Base-by-base conservation (phyloP, 2,113 vertebrate species). In the Archocentrus centrarchus region DNA sequence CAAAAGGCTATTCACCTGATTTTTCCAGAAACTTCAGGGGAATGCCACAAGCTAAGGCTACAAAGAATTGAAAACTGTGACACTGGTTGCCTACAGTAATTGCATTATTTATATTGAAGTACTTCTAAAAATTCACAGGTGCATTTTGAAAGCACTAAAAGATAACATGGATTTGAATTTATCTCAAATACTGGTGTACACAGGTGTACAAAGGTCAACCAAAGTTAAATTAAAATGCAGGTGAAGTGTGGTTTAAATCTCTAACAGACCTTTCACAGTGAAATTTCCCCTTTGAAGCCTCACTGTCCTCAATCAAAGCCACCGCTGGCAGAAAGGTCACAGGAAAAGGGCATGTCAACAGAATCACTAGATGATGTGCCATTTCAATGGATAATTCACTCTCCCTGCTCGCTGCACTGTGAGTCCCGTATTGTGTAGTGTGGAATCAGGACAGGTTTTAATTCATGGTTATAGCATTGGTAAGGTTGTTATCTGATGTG, bases 401-500 rank as follows among this genome's bases (percentile, higher is more conserved):
- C 55, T n/a, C 41, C 62, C 17, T 30, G 37, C 24, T 55, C 32
- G 47, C 18, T 37, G 68, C 6, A 37, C 50, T 50, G 62, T 30
- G 50, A 60, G 73, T 30, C 10, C 30, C 2, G 55, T 11, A 17
- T 22, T 57, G 81, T 79, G 59, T 17, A 4, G 61, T 13, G 27
- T 39, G 84, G 79, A 60, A 87, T 41, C 22, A 24, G 64, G 41
- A 30, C 35, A 62, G 41, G 76, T 89, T 88, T 84, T 86, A 82
- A 82, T 85, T 90, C n/a, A 37, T 1, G 15, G 68, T 81, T 83
- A 58, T 5, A 76, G 59, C 17, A 27, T 3, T 17, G 27, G n/a
- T 80, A 66, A 83, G 57, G 39, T 70, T 87, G 59, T 75, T 90
- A 88, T 86, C 89, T 77, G 66, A 57, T 80, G 80, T 61, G 79